Evolutionary conservation across 1,140 invertebrate genomes (phyloP).

Genomic region (Vanessa tameamea): DNA sequence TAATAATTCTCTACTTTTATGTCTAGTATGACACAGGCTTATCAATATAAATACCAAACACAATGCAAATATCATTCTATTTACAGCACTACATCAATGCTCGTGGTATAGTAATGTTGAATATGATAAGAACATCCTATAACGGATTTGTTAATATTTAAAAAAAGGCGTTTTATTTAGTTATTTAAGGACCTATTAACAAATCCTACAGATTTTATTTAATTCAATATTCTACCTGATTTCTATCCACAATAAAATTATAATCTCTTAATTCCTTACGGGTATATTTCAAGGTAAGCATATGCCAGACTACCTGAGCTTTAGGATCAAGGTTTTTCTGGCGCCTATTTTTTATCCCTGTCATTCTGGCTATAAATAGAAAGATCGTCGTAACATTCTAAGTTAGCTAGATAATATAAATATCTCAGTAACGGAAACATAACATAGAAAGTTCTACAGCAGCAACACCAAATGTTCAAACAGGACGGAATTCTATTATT

Average conservation of each 20-base stretch:
- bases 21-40: not conserved
- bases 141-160: not conserved
- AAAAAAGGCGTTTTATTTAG: not conserved
- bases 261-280: conserved; percentile 7
- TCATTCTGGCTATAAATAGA: not conserved
- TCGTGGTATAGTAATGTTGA: not conserved
- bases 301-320: conserved; percentile 9
- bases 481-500: conserved; percentile 20
- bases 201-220: not conserved
- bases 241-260: not conserved
- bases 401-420: not conserved
- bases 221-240: not conserved
- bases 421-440: conserved; percentile 4
- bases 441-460: not conserved
- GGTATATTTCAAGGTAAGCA: conserved; percentile 5
- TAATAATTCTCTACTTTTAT: not conserved
- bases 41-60: conserved; percentile 8
- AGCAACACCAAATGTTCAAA: conserved; percentile 6
- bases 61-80: conserved; percentile 1
- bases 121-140: conserved; percentile 6
- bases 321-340: conserved; percentile 15
- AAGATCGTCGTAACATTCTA: not conserved
- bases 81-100: not conserved
- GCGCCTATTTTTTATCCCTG: conserved; percentile 17
- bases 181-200: not conserved